These are phyloP conservation scores for Cyclina sinensis DNA, from an alignment of 1,140 invertebrate species.

Conservation along the genomic window DNA sequence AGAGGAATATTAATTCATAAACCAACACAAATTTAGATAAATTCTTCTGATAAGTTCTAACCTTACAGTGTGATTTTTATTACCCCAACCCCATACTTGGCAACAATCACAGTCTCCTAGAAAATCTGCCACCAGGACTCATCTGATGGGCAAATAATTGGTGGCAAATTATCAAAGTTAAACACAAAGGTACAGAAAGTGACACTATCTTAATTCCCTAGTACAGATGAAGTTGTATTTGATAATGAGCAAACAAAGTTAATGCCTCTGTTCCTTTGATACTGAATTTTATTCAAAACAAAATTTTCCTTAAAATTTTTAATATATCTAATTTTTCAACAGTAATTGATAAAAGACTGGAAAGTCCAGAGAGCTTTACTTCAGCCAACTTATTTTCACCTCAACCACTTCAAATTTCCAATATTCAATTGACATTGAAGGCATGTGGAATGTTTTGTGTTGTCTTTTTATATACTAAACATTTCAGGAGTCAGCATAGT, in stretches of 20 bases:
- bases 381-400: too few relatives aligned
- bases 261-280: background rate
- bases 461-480: too few relatives aligned
- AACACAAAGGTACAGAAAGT: background rate
- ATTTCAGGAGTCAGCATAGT: too few relatives aligned
- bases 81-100: background rate
- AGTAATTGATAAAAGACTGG: too few relatives aligned
- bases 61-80: background rate
- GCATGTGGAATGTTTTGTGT: too few relatives aligned
- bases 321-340: too few relatives aligned
- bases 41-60: background rate
- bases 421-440: too few relatives aligned
- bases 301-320: too few relatives aligned
- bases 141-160: slow-evolving; percentile 11
- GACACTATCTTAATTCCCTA: slow-evolving; percentile 5
- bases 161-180: slow-evolving; percentile 2
- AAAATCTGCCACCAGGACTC: background rate
- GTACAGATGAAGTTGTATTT: background rate
- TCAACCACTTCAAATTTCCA: too few relatives aligned
- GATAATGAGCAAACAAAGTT: background rate
- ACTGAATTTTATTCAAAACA: background rate
- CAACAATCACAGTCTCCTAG: background rate
- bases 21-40: background rate
- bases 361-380: too few relatives aligned
- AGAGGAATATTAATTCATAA: background rate